phyloP scores from a whole-genome alignment of 2,797 vertebrate species.

The Prunella strophiata region DNA sequence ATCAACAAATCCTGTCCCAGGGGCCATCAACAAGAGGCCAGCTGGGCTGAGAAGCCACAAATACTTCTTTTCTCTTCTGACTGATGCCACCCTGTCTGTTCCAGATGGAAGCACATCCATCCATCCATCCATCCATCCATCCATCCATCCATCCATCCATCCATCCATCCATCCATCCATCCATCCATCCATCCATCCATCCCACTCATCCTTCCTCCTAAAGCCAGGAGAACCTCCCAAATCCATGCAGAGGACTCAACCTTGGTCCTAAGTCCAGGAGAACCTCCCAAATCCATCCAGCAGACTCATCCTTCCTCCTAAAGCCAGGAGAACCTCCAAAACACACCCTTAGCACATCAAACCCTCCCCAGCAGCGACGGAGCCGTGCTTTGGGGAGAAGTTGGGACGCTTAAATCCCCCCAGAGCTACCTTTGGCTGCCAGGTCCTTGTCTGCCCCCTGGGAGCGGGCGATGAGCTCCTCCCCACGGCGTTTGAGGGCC shows the following conservation, averaged over 20 bases:
- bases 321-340: background rate
- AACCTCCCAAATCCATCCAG: background rate
- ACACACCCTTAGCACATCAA: background rate
- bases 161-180: background rate
- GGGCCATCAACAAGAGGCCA: background rate
- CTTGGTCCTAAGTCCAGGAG: accelerated
- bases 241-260: background rate
- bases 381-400: background rate
- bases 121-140: background rate
- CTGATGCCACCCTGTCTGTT: background rate
- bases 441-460: slow-evolving; percentile 88
- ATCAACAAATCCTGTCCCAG: background rate
- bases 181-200: background rate
- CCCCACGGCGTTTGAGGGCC: slow-evolving; percentile 89
- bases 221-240: background rate
- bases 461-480: slow-evolving; percentile 91
- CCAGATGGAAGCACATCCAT: background rate
- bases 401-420: accelerated
- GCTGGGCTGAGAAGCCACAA: background rate
- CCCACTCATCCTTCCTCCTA: background rate
- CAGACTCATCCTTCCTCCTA: background rate
- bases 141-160: background rate
- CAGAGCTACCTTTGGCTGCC: slow-evolving; percentile 88
- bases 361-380: accelerated
- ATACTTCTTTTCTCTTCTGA: background rate